phyloP scores from a whole-genome alignment of 2,888 invertebrate species.

The Mythimna albipuncta region DNA sequence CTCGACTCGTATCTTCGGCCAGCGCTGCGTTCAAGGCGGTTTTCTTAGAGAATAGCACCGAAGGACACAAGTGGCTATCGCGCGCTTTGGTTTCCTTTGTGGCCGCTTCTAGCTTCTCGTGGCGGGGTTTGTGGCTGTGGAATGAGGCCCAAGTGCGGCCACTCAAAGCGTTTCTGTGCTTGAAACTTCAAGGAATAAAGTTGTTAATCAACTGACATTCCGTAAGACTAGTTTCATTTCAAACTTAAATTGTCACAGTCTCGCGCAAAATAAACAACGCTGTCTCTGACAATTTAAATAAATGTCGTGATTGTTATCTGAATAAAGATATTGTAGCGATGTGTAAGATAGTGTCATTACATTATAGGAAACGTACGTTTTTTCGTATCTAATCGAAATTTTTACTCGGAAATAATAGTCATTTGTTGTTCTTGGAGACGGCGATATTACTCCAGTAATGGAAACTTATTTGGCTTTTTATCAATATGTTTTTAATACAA shows the following conservation, averaged over 20 bases:
- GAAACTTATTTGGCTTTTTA: not conserved
- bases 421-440: not conserved
- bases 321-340: constrained; percentile 15
- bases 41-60: too few relatives aligned
- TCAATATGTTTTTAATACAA: too few relatives aligned
- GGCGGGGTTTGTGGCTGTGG: too few relatives aligned
- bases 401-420: constrained; percentile 11
- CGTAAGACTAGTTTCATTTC: constrained; percentile 16
- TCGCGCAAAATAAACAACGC: constrained; percentile 9
- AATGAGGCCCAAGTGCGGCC: too few relatives aligned
- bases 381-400: constrained; percentile 14
- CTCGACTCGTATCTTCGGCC: too few relatives aligned
- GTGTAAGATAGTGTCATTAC: constrained; percentile 18
- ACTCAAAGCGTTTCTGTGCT: not conserved
- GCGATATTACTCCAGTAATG: not conserved
- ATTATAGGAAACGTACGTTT: constrained; percentile 1
- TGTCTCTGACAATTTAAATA: constrained; percentile 21
- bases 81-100: too few relatives aligned
- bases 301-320: constrained; percentile 25
- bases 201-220: not conserved
- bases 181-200: not conserved
- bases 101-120: too few relatives aligned
- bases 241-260: constrained; percentile 25
- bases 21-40: too few relatives aligned
- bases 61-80: too few relatives aligned